Evolutionary conservation across 1,140 invertebrate genomes (phyloP).

Genomic region (Drosophila hydei): DNA sequence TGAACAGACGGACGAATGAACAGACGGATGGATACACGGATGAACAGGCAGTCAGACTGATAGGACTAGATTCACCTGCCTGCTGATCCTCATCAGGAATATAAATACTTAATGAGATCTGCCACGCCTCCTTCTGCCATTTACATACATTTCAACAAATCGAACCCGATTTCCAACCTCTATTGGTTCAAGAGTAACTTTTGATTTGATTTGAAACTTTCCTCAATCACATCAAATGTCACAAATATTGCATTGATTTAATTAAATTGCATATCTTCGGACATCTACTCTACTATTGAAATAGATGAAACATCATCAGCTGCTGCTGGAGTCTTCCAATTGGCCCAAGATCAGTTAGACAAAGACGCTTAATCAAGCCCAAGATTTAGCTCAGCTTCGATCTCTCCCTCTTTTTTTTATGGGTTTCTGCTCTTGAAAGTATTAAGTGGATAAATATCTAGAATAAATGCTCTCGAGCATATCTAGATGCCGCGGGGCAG

Average conservation of each 20-base stretch:
- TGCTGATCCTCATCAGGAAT: too few relatives aligned
- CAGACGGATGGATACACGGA: too few relatives aligned
- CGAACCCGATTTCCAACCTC: too few relatives aligned
- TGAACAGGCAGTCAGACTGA: too few relatives aligned
- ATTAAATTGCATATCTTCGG: not conserved
- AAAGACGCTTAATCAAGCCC: not conserved
- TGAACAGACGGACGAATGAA: too few relatives aligned
- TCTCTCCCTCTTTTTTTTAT: not conserved
- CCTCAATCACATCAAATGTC: not conserved
- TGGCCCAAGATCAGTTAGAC: not conserved
- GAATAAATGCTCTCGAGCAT: not conserved
- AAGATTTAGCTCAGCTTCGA: not conserved
- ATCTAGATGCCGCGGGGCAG: not conserved
- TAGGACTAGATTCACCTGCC: too few relatives aligned
- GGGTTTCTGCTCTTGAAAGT: constrained; percentile 1
- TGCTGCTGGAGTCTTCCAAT: not conserved
- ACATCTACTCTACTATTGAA: not conserved
- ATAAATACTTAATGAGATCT: too few relatives aligned
- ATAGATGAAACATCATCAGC: not conserved
- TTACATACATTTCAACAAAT: too few relatives aligned
- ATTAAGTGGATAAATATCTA: not conserved
- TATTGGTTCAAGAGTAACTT: too few relatives aligned
- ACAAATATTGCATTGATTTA: not conserved
- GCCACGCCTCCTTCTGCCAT: too few relatives aligned
- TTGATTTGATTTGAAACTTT: too few relatives aligned